Base-by-base conservation (phyloP, 2,797 vertebrate species). In the Centroberyx gerrardi region DNA sequence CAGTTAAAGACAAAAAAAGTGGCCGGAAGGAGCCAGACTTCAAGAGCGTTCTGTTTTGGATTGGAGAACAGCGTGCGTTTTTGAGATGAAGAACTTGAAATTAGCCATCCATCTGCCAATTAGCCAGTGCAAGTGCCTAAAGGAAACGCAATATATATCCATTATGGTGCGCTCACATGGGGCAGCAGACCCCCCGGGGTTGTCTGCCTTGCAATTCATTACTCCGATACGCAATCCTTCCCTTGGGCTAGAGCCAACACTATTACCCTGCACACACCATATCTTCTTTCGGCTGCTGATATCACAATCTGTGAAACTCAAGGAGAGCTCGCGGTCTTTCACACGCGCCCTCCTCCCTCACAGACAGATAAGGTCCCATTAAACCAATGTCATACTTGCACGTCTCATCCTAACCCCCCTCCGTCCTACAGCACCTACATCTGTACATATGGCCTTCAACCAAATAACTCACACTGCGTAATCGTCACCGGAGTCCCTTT, bases 251-350 rank as follows among this genome's bases (percentile, higher is more conserved):
- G 14, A 63, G 76, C 79, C 79, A 87, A 80, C 31, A 56, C 71
- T 60, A 79, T 87, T 81, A 81, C 64, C 65, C 71, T 15, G 56
- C 72, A 69, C 58, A 66, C 71, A 68, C 67, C 22, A 33, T 71
- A 74, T 81, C 74, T 62, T 55, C 74, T 78, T 82, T 70, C 60
- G 51, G 61, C 68, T 49, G 54, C 71, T 71, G 76, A 79, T 82
- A 87, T 88, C 76, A 75, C 74, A 87, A 86, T 90, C 82, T 78
- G 79, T 78, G 83, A 77, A 86, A 87, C 80, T 84, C 84, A 82
- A 84, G 81, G 68, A 83, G 73, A 76, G 73, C 82, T 44, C 33
- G 68, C 68, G 49, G 72, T 63, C 68, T 65, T 75, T 76, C 40
- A 71, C 75, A 73, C 53, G 31, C 38, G 61, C 65, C 56, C 33